Conservation (phyloP, 2,113 vertebrate genomes). For the Dipodomys stephensi region DNA sequence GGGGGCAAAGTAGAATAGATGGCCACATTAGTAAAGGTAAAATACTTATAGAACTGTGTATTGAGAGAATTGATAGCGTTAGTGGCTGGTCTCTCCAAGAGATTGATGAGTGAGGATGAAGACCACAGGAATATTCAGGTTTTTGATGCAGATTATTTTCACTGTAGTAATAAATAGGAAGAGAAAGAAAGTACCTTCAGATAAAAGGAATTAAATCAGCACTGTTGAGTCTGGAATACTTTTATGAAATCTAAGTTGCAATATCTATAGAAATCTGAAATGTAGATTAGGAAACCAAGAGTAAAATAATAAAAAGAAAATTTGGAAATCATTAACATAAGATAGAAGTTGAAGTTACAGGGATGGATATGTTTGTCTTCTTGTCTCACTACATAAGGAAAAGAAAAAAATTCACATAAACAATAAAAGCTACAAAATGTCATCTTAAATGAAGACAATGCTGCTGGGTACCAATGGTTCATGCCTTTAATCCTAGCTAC, state of each 20-base stretch:
- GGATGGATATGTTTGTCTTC: too few relatives aligned
- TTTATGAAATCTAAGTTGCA: background rate
- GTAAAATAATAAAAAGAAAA: background rate
- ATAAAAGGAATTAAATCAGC: background rate
- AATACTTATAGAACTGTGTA: background rate
- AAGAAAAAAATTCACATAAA: background rate
- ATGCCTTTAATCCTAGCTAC: too few relatives aligned
- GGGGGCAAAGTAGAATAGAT: background rate
- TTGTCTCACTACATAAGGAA: too few relatives aligned
- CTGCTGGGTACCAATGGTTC: too few relatives aligned
- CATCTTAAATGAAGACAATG: background rate
- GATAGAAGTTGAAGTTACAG: too few relatives aligned
- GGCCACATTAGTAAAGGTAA: background rate
- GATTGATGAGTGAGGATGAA: background rate
- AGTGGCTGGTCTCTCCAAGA: background rate
- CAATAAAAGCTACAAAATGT: background rate
- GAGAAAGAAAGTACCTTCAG: background rate
- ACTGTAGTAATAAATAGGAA: background rate
- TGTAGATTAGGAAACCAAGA: background rate
- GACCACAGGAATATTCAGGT: background rate
- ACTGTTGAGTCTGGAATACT: background rate
- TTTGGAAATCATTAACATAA: background rate
- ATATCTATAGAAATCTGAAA: background rate
- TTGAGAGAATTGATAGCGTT: background rate
- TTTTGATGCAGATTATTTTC: slow-evolving; percentile 10